Evolutionary conservation across 30 jellyfish, hydroid and myxozoan genomes (phyloP).

Genomic region (Clytia hemisphaerica): DNA sequence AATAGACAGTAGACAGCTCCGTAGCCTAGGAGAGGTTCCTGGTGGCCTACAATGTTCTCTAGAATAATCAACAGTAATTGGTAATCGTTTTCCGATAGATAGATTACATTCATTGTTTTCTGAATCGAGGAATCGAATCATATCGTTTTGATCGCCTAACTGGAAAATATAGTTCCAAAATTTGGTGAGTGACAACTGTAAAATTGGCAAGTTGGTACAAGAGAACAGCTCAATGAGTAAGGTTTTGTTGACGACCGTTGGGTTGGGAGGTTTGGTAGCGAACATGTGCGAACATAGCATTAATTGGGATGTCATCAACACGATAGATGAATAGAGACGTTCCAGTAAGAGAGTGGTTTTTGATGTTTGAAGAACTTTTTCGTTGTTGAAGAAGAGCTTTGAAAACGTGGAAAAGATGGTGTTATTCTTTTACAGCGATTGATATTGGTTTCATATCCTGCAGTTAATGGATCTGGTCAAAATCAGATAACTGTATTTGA

Average conservation of each 20-base stretch:
- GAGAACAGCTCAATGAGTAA: not conserved
- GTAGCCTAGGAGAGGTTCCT: not conserved
- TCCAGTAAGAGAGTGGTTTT: not conserved
- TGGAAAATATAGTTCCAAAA: constrained; percentile 17
- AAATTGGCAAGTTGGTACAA: not conserved
- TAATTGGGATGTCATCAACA: not conserved
- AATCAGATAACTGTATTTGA: not conserved
- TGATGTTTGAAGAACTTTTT: not conserved
- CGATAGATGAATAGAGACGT: not conserved
- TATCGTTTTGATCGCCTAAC: not conserved
- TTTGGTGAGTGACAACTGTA: not conserved
- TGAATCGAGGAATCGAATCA: not conserved
- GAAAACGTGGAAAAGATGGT: not conserved
- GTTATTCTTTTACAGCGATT: not conserved
- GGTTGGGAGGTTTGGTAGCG: not conserved
- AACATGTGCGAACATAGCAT: not conserved
- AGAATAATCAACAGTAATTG: not conserved
- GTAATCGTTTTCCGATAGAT: not conserved
- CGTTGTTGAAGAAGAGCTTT: not conserved
- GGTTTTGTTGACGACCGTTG: not conserved
- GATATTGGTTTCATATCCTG: not conserved
- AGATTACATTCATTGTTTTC: not conserved
- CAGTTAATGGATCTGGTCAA: constrained; percentile 7
- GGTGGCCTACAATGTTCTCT: constrained; percentile 14
- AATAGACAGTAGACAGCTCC: not conserved